Evolutionary conservation across 2,797 vertebrate species (phyloP).

Genomic region (Gymnothorax reevesii): DNA sequence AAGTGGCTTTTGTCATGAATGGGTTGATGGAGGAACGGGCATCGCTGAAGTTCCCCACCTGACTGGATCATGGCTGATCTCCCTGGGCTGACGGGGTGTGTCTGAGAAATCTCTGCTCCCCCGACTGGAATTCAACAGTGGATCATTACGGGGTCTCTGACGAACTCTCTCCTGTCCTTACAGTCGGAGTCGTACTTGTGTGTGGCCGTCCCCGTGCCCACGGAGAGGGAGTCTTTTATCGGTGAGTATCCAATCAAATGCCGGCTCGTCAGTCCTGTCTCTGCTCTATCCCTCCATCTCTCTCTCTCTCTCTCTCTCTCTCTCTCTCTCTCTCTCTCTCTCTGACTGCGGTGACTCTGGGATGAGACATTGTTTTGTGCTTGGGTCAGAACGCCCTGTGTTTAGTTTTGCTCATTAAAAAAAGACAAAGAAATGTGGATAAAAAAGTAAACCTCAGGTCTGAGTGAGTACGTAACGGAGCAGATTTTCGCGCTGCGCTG

Average conservation of each 20-base stretch:
- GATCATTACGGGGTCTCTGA: background rate
- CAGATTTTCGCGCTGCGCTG: too few species aligned
- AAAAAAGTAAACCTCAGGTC: too few species aligned
- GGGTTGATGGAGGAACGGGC: background rate
- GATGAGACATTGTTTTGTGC: too few species aligned
- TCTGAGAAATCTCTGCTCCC: background rate
- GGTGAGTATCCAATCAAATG: conserved; percentile 75
- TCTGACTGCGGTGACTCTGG: too few species aligned
- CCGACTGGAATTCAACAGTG: background rate
- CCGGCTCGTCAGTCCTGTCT: background rate
- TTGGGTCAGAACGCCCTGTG: too few species aligned
- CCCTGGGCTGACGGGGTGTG: background rate
- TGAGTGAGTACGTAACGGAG: too few species aligned
- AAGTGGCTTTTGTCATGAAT: background rate
- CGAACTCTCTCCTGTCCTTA: conserved; percentile 38
- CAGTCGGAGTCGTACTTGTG: conserved; percentile 96
- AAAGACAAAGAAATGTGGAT: too few species aligned
- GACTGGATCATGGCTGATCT: background rate
- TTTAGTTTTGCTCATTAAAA: too few species aligned
- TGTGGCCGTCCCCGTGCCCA: conserved; percentile 80
- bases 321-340: too few species aligned
- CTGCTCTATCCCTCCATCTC: background rate
- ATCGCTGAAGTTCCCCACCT: background rate
- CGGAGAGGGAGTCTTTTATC: conserved; percentile 80
- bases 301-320: background rate